Evolutionary conservation across 2,113 vertebrate genomes (phyloP), one percentile per base, ranked within the genome.

Genomic region (Macquaria australasica): DNA sequence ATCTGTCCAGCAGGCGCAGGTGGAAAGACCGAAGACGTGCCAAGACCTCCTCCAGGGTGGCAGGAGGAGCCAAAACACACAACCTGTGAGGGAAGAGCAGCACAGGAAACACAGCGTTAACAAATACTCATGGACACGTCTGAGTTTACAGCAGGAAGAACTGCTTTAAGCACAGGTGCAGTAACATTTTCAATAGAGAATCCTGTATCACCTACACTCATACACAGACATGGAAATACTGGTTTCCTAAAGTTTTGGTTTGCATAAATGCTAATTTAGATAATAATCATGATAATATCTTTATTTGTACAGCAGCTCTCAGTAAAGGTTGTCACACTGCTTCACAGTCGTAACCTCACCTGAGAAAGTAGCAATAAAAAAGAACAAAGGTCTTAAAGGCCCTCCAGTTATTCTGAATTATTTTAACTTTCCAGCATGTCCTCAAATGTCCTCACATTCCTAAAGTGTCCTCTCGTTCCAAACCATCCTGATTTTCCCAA

Each of bases 21-120:
- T 94, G 92, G 83, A 94, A 94, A 64, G 82, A 64, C 14, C 14
- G 25, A 11, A 91, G 73, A 6, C 64, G 55, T 48, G 68, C 67
- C 39, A 94, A 55, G 62, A 89, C 62, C 23, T 91, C 89, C 28
- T 92, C 76, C 66, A 94, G 81, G 14, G 48, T 60, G 34, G 62
- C 75, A 25, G 84, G 73, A 71, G 90, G 81, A 80, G 85, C 89
- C 79, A 90, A 55, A 67, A 91, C 82, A 88, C 90, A 89, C 70
- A 93, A 25, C 59, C 90, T 93, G 70, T 11, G 37, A 64, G 53
- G 58, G 63, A 6, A 23, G 25, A 25, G 2, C 34, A 4, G 59
- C 48, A 84, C 81, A 56, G 21, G 18, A 7, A 41, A 37, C 78
- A 63, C 20, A 48, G 21, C 21, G 43, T 56, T 45, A 23, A 34